Evolutionary conservation across 2,113 vertebrate genomes (phyloP).

Genomic region (Serinus canaria): DNA sequence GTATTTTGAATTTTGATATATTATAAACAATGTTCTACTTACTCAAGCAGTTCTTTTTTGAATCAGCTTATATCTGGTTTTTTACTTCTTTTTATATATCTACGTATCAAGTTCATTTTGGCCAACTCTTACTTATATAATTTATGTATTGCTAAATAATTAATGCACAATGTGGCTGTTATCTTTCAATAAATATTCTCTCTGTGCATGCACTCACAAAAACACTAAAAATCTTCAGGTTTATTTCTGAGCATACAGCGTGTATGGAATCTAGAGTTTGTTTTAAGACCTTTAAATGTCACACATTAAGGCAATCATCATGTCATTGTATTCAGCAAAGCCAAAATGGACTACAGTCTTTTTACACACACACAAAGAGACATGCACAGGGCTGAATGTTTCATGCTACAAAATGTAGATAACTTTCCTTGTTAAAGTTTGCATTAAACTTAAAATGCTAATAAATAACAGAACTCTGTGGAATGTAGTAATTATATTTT

Average conservation of each 20-base stretch:
- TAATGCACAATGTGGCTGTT: neutral
- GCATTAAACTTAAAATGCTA: neutral
- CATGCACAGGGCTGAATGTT: neutral
- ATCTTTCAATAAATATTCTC: neutral
- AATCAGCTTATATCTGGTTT: neutral
- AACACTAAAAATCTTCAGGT: neutral
- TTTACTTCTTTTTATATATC: neutral
- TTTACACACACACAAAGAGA: neutral
- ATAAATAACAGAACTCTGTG: neutral
- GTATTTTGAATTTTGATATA: neutral
- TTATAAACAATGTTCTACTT: neutral
- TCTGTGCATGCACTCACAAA: neutral
- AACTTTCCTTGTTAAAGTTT: neutral
- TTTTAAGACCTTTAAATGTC: neutral
- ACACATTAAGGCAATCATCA: neutral
- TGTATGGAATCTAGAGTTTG: neutral
- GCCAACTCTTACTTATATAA: neutral
- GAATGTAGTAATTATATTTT: neutral
- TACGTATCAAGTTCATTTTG: neutral
- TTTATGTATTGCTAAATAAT: neutral
- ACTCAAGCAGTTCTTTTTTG: neutral
- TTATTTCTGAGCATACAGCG: neutral
- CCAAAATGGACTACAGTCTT: neutral
- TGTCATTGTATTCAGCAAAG: neutral
- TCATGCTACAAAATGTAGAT: neutral